Percentiles rank a stretch among this genome's conserved stretches.
These are phyloP conservation scores for Cebus imitator DNA, from an alignment of 2,113 vertebrate species.

Conservation along the genomic window DNA sequence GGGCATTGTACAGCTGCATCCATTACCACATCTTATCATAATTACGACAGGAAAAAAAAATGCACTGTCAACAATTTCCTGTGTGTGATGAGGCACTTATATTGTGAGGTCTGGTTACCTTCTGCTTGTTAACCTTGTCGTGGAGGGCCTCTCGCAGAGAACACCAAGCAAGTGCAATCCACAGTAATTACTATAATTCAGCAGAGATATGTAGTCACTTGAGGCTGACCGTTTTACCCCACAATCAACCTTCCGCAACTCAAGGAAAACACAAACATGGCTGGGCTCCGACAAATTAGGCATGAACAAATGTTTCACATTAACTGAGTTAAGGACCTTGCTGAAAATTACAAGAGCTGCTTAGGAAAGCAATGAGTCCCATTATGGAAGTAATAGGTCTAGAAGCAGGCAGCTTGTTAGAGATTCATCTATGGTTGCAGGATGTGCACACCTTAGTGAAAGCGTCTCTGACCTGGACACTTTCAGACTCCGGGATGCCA, in stretches of 20 bases:
- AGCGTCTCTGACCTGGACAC: not conserved
- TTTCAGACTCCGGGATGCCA: not conserved
- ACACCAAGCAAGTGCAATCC: constrained; percentile 72
- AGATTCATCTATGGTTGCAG: not conserved
- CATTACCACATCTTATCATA: not conserved
- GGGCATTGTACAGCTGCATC: not conserved
- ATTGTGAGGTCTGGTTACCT: constrained; percentile 71
- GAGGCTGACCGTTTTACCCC: constrained; percentile 74
- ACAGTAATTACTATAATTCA: constrained; percentile 77
- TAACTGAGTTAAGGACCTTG: constrained; percentile 85
- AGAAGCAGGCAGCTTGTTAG: constrained; percentile 54
- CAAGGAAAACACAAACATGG: constrained; percentile 83
- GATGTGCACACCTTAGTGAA: constrained; percentile 9
- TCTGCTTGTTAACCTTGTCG: constrained; percentile 81
- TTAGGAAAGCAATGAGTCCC: constrained; percentile 80
- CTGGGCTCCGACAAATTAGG: constrained; percentile 83
- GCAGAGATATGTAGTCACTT: constrained; percentile 73
- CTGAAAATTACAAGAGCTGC: constrained; percentile 83
- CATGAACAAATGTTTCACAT: constrained; percentile 85
- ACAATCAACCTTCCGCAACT: constrained; percentile 80
- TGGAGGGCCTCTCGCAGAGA: constrained; percentile 60
- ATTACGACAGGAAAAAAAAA: constrained; percentile 32
- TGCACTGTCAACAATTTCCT: constrained; percentile 55
- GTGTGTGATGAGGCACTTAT: constrained; percentile 62
- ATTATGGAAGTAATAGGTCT: constrained; percentile 75